Conservation (phyloP, 2,113 vertebrate genomes). For the Prolemur simus region DNA sequence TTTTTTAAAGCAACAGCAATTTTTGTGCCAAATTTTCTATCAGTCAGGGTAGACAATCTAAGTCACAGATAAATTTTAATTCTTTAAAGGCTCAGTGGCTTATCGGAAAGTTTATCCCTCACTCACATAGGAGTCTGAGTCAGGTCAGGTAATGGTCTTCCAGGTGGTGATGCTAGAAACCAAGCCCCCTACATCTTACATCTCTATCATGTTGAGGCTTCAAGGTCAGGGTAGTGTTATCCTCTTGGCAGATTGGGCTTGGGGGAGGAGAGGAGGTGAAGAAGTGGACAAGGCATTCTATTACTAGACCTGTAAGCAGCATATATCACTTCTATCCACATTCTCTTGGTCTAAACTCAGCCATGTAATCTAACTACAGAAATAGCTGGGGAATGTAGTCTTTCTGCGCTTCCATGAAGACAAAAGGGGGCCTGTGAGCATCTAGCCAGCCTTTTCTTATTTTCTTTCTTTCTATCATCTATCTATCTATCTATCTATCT, state of each 20-base stretch:
- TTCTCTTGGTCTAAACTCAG: background rate
- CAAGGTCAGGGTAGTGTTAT: background rate
- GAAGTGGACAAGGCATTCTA: background rate
- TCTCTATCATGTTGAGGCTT: background rate
- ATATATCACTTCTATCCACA: background rate
- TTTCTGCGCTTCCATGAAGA: background rate
- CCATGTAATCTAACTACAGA: background rate
- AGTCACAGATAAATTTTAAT: background rate
- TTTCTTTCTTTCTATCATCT: too few species aligned
- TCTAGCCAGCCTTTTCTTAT: background rate
- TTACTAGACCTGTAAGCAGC: background rate
- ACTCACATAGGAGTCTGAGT: background rate
- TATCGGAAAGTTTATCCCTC: background rate
- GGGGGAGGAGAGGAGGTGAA: fast-evolving
- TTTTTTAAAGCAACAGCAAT: background rate
- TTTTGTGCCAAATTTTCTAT: background rate
- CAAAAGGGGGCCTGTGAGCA: background rate
- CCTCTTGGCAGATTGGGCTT: background rate
- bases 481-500: too few species aligned
- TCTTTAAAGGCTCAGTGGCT: background rate
- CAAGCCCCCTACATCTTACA: background rate
- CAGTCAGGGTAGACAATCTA: background rate
- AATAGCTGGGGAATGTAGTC: background rate
- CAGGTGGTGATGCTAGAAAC: background rate
- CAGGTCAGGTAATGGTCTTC: background rate